A percentile compares a stretch with the other conserved stretches of the same genome.
Evolutionary conservation across 2,113 vertebrate genomes (phyloP).

Genomic region (Dromaius novaehollandiae): DNA sequence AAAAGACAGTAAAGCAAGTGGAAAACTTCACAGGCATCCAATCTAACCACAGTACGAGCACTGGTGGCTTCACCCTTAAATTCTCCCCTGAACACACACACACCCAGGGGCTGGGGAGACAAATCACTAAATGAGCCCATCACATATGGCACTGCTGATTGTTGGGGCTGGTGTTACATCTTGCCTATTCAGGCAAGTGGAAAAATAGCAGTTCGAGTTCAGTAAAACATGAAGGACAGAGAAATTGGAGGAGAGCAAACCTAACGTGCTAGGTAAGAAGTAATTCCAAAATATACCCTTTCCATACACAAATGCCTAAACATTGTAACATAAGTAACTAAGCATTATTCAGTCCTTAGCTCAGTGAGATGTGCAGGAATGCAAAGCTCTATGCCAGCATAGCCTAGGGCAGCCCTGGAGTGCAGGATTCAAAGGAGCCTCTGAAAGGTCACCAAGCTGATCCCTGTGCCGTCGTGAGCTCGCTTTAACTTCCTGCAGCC

Average conservation of each 20-base stretch:
- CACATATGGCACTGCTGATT: not conserved
- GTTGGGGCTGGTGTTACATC: not conserved
- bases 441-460: conserved; percentile 16
- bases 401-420: conserved; percentile 10
- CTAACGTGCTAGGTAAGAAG: not conserved
- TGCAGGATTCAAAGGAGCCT: not conserved
- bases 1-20: not conserved
- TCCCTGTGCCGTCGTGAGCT: not conserved
- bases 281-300: not conserved
- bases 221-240: not conserved
- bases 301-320: not conserved
- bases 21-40: not conserved
- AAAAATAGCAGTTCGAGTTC: not conserved
- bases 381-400: not conserved
- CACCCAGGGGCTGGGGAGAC: not conserved
- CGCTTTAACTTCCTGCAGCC: not conserved
- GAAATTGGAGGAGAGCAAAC: not conserved
- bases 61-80: not conserved
- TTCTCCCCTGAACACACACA: not conserved
- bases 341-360: not conserved
- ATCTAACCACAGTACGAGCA: not conserved
- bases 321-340: not conserved
- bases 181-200: not conserved
- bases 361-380: not conserved
- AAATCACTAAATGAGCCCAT: not conserved